Percentiles rank a stretch among this genome's conserved stretches.
Evolutionary conservation across 2,797 vertebrate species (phyloP).

Genomic region (Thalassophryne amazonica): DNA sequence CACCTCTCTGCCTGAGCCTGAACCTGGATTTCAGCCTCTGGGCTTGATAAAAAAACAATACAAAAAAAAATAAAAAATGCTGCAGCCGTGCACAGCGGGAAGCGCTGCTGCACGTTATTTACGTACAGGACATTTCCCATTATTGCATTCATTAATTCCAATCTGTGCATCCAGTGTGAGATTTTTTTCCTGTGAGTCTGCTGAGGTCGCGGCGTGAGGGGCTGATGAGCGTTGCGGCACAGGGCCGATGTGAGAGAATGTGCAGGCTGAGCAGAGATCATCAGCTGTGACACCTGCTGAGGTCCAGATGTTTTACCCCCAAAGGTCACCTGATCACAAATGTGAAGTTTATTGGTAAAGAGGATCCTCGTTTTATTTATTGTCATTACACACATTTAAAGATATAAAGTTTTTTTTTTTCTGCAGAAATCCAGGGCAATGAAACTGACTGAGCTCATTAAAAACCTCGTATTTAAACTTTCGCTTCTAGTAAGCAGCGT

Average conservation of each 20-base stretch:
- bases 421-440: constrained; percentile 11
- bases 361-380: neutral
- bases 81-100: too few species aligned
- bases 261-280: constrained; percentile 5
- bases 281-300: constrained; percentile 28
- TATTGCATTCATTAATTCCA: constrained; percentile 30
- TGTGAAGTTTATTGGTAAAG: neutral
- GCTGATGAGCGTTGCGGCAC: too few species aligned
- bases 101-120: too few species aligned
- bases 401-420: neutral
- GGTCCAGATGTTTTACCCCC: constrained; percentile 31
- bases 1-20: constrained; percentile 41
- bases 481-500: constrained; percentile 12
- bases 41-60: constrained; percentile 46
- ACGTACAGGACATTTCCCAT: constrained; percentile 9
- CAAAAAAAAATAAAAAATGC: too few species aligned
- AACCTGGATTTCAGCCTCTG: constrained; percentile 32
- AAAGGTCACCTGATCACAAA: constrained; percentile 3
- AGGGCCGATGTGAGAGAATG: constrained; percentile 19
- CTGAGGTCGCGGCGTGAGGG: constrained; percentile 33
- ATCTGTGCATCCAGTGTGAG: constrained; percentile 23
- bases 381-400: neutral
- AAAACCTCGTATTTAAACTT: neutral
- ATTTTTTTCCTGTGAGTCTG: constrained; percentile 24
- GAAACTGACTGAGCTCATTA: constrained; percentile 9